phyloP scores from a whole-genome alignment of 1,140 invertebrate genomes.

The Steinernema feltiae region DNA sequence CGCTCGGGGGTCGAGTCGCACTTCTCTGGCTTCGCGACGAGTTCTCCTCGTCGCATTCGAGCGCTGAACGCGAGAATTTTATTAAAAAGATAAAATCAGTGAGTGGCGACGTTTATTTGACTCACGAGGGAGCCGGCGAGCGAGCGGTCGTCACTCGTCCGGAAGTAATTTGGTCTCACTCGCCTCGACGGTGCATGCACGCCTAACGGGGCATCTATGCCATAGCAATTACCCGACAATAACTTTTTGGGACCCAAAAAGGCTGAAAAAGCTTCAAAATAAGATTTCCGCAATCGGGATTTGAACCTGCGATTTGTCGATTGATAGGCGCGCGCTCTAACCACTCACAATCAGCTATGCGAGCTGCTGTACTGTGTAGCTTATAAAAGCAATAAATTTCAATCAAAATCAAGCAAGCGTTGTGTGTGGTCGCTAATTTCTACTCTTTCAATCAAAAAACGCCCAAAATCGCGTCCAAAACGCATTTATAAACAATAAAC shows the following conservation, averaged over 20 bases:
- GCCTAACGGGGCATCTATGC: neutral
- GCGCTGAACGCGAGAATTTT: constrained; percentile 8
- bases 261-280: neutral
- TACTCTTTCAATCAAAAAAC: neutral
- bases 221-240: neutral
- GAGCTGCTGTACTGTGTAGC: too few species aligned
- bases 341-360: too few species aligned
- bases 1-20: neutral
- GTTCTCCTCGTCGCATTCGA: constrained; percentile 13
- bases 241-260: neutral
- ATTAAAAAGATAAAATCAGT: constrained; percentile 7
- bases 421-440: neutral
- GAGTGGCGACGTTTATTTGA: neutral
- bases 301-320: neutral
- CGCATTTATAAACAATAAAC: neutral
- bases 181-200: neutral
- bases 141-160: neutral
- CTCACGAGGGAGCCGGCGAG: too few species aligned
- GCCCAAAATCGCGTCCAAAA: neutral
- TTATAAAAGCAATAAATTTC: too few species aligned
- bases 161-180: constrained; percentile 7
- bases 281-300: neutral
- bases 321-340: too few species aligned
- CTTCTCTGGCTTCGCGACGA: constrained; percentile 7
- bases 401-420: neutral